Evolutionary conservation across 2,113 vertebrate genomes (phyloP).

Genomic region (Vanacampus margaritifer): DNA sequence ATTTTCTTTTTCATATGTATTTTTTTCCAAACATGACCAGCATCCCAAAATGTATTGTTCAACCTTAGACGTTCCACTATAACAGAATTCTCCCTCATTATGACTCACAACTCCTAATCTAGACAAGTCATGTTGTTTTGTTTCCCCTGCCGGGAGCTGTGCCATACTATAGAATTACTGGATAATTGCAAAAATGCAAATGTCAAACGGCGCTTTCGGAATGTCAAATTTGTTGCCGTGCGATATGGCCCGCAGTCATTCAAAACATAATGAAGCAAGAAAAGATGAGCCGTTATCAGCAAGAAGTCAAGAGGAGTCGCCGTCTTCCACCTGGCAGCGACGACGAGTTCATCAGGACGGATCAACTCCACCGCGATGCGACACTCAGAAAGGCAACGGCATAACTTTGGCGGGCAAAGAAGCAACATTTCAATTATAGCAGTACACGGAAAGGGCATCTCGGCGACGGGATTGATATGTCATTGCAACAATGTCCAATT

Average conservation of each 20-base stretch:
- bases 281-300: background rate
- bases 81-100: background rate
- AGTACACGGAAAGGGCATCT: conserved; percentile 72
- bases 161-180: background rate
- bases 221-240: no score
- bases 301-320: background rate
- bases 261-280: background rate
- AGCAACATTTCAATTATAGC: conserved; percentile 73
- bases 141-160: background rate
- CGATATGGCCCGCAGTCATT: background rate
- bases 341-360: background rate
- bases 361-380: background rate
- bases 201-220: background rate
- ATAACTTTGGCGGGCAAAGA: conserved; percentile 10
- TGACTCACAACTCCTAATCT: background rate
- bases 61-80: background rate
- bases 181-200: background rate
- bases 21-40: background rate
- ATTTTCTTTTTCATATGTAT: background rate
- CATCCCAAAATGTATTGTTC: background rate
- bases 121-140: background rate
- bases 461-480: conserved; percentile 70
- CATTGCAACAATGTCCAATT: conserved; percentile 79
- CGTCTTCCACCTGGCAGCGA: no score
- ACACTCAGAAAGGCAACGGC: background rate